Evolutionary conservation across 2,113 vertebrate genomes (phyloP), one percentile per base, ranked within the genome.

Genomic region (Heteronetta atricapilla): DNA sequence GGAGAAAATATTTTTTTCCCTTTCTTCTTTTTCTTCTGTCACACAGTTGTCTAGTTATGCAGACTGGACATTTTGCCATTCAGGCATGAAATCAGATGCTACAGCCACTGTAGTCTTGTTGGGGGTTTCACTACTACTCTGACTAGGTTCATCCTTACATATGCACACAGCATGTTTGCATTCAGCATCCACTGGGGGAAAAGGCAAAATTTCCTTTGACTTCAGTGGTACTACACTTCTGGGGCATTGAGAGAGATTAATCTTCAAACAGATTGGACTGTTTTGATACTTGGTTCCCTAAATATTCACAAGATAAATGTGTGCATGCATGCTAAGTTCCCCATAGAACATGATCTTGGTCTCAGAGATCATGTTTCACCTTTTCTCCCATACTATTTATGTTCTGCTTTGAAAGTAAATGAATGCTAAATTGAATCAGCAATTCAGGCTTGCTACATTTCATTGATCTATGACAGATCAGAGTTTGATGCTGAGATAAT

Each of bases 401-500:
- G 74, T 84, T 89, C 90, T 77, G n/a, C 69, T 92, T 76, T 94
- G 93, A 89, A 94, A 96, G 94, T 87, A 96, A 97, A 97, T 94
- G 92, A 96, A 92, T 81, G 34, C 79, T 89, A 95, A 97, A 97
- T 96, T 94, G 82, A 94, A 96, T 96, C 94, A 96, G 81, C 86
- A 81, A 63, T 92, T 96, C 92, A 91, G 84, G 31, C 89, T 89
- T 75, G 78, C 88, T 92, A 58, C 84, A 86, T 97, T 92, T 93
- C 94, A 94, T 93, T 96, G 89, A 96, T 96, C 94, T 96, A 93
- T 96, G 96, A 76, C 79, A 96, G 84, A 94, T 91, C 94, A 95
- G 93, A 94, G 88, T 73, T 79, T 81, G 89, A 90, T 88, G 93
- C 80, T 93, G 91, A 94, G 88, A 74, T 96, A 97, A 96, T 87